phyloP scores from a whole-genome alignment of 2,888 invertebrate species.

The Agrilus biguttatus region DNA sequence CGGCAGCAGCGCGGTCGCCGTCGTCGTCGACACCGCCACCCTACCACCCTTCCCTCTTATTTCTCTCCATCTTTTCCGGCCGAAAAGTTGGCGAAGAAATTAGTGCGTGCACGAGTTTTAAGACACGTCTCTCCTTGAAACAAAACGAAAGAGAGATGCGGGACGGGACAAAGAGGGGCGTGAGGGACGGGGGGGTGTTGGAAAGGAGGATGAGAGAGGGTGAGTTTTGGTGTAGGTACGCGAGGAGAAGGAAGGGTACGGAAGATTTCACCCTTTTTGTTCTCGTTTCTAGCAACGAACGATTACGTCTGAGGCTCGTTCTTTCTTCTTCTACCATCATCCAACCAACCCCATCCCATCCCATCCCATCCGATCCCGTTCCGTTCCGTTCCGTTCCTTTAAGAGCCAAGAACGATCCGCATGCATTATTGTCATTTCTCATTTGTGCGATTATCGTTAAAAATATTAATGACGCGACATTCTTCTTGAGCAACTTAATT shows the following conservation, averaged over 20 bases:
- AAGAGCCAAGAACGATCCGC: conserved; percentile 20
- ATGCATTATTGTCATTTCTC: conserved; percentile 33
- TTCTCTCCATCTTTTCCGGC: too few relatives aligned
- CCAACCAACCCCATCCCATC: background rate
- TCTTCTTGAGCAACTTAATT: conserved; percentile 31
- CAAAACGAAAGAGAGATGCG: conserved; percentile 28
- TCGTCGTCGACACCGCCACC: too few relatives aligned
- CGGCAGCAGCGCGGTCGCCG: too few relatives aligned
- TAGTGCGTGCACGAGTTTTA: conserved; percentile 27
- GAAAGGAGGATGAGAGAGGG: conserved; percentile 1
- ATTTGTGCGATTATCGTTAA: conserved; percentile 33
- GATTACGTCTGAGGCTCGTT: conserved; percentile 7
- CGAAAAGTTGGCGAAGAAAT: conserved; percentile 17
- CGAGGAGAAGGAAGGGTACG: conserved; percentile 11
- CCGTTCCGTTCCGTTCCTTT: conserved; percentile 10
- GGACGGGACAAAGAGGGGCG: conserved; percentile 11
- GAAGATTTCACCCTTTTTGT: conserved; percentile 17
- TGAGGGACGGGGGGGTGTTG: conserved; percentile 1
- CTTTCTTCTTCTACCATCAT: conserved; percentile 5
- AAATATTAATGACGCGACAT: conserved; percentile 32
- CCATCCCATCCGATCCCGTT: conserved; percentile 6
- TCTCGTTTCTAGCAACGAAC: conserved; percentile 3
- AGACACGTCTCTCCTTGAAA: conserved; percentile 25
- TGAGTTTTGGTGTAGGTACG: background rate
- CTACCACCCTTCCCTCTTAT: too few relatives aligned